phyloP scores from a whole-genome alignment of 2,797 vertebrate genomes.

The Emydoidea blandingii region DNA sequence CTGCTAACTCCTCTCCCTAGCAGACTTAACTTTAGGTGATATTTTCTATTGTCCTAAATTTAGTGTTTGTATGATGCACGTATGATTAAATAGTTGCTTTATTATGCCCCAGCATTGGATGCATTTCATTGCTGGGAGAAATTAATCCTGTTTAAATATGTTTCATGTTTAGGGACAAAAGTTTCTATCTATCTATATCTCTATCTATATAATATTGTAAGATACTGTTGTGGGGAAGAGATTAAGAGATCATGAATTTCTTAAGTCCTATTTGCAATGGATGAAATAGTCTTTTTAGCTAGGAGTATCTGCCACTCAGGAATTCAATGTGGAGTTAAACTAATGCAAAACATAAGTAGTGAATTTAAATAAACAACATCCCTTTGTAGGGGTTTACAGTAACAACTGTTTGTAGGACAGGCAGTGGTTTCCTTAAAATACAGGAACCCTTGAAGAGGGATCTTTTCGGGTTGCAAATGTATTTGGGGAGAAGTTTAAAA shows the following conservation, averaged over 20 bases:
- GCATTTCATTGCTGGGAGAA: not conserved
- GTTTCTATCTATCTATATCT: not conserved
- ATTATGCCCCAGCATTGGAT: not conserved
- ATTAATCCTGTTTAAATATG: not conserved
- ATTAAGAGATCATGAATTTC: constrained; percentile 38
- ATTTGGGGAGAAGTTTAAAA: not conserved
- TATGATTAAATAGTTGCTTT: not conserved
- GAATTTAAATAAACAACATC: not conserved
- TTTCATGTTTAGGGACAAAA: not conserved
- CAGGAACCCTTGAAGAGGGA: not conserved
- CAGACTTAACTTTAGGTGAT: fast-evolving
- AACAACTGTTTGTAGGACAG: constrained; percentile 49
- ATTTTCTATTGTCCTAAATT: fast-evolving
- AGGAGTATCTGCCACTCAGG: constrained; percentile 36
- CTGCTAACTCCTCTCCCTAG: not conserved
- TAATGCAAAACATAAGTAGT: not conserved
- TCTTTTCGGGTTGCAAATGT: not conserved
- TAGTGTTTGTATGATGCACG: fast-evolving
- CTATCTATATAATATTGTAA: not conserved
- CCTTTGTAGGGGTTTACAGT: not conserved
- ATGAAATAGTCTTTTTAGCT: not conserved
- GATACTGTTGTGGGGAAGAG: not conserved
- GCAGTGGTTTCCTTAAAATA: not conserved
- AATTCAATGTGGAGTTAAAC: not conserved
- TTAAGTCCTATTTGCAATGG: constrained; percentile 49